Evolutionary conservation across 2,888 invertebrate species (phyloP).

Genomic region (Lymantria dispar): DNA sequence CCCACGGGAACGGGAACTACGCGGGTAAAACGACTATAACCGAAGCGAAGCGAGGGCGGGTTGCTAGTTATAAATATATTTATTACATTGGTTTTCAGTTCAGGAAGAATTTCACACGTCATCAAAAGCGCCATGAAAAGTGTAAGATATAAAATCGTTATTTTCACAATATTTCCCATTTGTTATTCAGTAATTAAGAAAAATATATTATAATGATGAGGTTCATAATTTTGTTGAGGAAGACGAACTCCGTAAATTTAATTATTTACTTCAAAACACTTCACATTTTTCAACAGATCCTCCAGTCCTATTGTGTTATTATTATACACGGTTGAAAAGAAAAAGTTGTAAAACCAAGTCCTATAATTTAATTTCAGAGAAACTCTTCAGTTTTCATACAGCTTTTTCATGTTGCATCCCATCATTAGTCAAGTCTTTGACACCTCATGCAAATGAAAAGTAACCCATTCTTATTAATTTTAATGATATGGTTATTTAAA

Average conservation of each 20-base stretch:
- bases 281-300: slow-evolving; percentile 2
- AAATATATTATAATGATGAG: too few relatives aligned
- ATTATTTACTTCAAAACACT: background rate
- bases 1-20: too few relatives aligned
- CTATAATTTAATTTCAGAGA: slow-evolving; percentile 27
- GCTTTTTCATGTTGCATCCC: slow-evolving; percentile 13
- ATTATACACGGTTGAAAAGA: background rate
- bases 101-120: too few relatives aligned
- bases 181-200: too few relatives aligned
- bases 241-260: slow-evolving; percentile 4
- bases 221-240: background rate
- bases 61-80: too few relatives aligned
- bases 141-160: too few relatives aligned
- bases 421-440: slow-evolving; percentile 25
- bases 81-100: too few relatives aligned
- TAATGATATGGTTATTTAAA: slow-evolving; percentile 24
- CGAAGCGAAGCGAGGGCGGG: too few relatives aligned
- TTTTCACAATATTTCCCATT: too few relatives aligned
- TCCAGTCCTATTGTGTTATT: slow-evolving; percentile 6
- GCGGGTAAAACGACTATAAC: too few relatives aligned
- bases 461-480: slow-evolving; percentile 30
- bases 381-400: slow-evolving; percentile 10
- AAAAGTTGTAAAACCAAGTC: slow-evolving; percentile 5
- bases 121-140: too few relatives aligned
- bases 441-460: slow-evolving; percentile 17